Percentiles rank a stretch among this genome's conserved stretches.
Evolutionary conservation across 1,140 invertebrate genomes (phyloP).

Genomic region (Magallana angulata): DNA sequence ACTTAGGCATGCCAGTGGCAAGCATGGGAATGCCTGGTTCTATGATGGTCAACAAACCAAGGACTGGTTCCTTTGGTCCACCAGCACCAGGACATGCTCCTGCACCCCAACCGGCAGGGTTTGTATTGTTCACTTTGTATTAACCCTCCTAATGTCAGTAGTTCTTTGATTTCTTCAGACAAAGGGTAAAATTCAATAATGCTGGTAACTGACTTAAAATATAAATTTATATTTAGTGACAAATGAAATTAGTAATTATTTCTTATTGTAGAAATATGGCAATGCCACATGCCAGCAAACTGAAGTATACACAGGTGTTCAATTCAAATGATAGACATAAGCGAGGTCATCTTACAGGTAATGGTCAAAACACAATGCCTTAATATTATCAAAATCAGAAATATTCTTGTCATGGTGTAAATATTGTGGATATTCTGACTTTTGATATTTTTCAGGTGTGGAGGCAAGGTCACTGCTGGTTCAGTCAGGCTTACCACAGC

Average conservation of each 20-base stretch:
- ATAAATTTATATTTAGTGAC: background rate
- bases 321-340: slow-evolving; percentile 93
- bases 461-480: slow-evolving; percentile 96
- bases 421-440: no score
- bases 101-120: background rate
- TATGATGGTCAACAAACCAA: slow-evolving; percentile 48
- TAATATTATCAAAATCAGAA: no score
- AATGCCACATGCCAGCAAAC: slow-evolving; percentile 92
- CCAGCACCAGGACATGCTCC: background rate
- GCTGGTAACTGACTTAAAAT: background rate
- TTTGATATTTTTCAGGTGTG: slow-evolving; percentile 80
- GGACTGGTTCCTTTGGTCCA: slow-evolving; percentile 51
- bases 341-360: slow-evolving; percentile 90
- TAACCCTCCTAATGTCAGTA: background rate
- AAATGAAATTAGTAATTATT: background rate
- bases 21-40: slow-evolving; percentile 48
- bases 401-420: no score
- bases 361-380: background rate
- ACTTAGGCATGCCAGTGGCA: background rate
- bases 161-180: background rate
- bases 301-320: slow-evolving; percentile 97
- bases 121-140: background rate
- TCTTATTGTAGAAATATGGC: slow-evolving; percentile 82
- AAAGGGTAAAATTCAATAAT: background rate
- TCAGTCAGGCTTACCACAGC: slow-evolving; percentile 94